Base-by-base conservation (phyloP, 2,797 vertebrate genomes). In the Lepilemur septentrionalis region DNA sequence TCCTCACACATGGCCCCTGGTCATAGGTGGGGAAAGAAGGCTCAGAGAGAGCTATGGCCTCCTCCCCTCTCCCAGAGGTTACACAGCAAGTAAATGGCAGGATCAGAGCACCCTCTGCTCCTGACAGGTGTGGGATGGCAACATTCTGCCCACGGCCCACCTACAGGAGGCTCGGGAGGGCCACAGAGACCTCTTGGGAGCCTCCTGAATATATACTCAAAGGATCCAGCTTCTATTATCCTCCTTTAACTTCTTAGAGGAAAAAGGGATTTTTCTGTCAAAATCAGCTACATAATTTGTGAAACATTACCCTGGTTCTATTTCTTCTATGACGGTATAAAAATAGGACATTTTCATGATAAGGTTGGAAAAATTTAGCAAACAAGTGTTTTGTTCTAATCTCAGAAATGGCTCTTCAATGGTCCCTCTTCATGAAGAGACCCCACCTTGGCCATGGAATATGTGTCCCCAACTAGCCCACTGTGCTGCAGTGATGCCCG, bases 301-400 rank as follows among this genome's bases (percentile, higher is more conserved):
- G 63, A 96, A 81, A 89, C 15, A 46, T 72, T 85, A 72, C 35
- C 38, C 78, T 43, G n/a, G 85, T n/a, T 89, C 75, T 93, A n/a
- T 70, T 87, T 84, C 83, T 96, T 89, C 75, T 72, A 38, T 5
- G 20, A 72, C 38, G 57, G 67, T 63, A 7, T 78, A 81, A 96
- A 97, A 96, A 93, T 63, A 93, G 91, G 67, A 61, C n/a, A 22
- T 59, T 73, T 93, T 87, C 52, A 89, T 83, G 32, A 20, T 32
- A 89, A 69, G 79, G 84, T 61, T 82, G 78, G 76, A 93, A 87
- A 61, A 87, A 57, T 90, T 90, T 46, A 92, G 83, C 75, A 88
- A 94, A 76, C 38, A 30, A 72, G 52, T 69, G 65, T 81, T 84
- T 93, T 43, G 11, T 96, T 92, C 87, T 87, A 30, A 92, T 84